Evolutionary conservation across 2,797 vertebrate genomes (phyloP), one percentile per base, ranked within the genome.

Genomic region (Sebastes trivittatus): DNA sequence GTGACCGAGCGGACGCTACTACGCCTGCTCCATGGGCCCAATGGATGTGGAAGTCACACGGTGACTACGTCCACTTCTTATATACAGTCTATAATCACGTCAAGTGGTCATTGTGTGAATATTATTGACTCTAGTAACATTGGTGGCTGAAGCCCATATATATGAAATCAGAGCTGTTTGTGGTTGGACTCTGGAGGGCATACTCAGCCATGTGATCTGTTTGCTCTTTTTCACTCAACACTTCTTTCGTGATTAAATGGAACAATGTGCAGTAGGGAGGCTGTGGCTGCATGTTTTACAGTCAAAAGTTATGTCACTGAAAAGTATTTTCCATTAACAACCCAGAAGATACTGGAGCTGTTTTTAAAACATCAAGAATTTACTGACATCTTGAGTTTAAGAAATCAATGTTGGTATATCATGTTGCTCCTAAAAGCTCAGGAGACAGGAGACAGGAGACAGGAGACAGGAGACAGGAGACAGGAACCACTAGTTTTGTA

Each of bases 261-360:
- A 61, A 67, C 70, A 66, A 23, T 16, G 32, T 34, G 20, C 18
- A 61, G 59, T 11, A n/a, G 2, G 38, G 61, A 59, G 36, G 38
- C 61, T 58, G 27, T 56, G 62, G 18, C 63, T 61, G 42, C 9
- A 23, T 72, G 36, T 72, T 74, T 68, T 36, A 77, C 52, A 56
- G 38, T 62, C 16, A 78, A 82, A 59, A 62, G 75, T 79, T 72
- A 72, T 49, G 38, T 79, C 55, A 38, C 7, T 56, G 18, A 36
- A 59, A 52, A 62, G 13, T 25, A 11, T 16, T 65, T 54, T 23
- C 27, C 25, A 46, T 58, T 29, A 66, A 59, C 63, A 13, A 7
- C 18, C 30, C 18, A 29, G 23, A 62, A 25, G 30, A 30, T 1
- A 38, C 29, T 34, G 60, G 29, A 62, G 20, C 18, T 10, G 4